Percentiles rank a stretch among this genome's conserved stretches.
phyloP scores from a whole-genome alignment of 2,113 vertebrate genomes.

The Dromaius novaehollandiae region DNA sequence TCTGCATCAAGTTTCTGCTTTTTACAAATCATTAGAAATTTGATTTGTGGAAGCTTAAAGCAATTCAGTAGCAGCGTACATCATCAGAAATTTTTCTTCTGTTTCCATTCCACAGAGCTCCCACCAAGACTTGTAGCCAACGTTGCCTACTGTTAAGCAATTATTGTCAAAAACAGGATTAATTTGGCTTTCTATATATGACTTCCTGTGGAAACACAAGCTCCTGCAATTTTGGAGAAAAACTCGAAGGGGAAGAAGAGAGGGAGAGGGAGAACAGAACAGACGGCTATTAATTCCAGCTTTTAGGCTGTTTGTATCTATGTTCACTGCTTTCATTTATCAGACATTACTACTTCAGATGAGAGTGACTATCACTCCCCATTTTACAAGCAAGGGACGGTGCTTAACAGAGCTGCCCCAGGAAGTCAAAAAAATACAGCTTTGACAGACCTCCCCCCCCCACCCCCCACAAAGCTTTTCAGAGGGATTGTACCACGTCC shows the following conservation, averaged over 20 bases:
- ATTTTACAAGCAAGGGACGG: not conserved
- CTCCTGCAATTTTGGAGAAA: not conserved
- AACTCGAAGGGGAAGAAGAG: not conserved
- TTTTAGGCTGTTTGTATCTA: not conserved
- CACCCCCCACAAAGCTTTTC: not conserved
- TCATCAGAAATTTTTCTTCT: not conserved
- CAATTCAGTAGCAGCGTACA: not conserved
- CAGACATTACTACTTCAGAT: not conserved
- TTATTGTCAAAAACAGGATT: not conserved
- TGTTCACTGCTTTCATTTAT: not conserved
- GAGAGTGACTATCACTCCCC: not conserved
- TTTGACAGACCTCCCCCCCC: not conserved
- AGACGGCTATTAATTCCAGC: not conserved
- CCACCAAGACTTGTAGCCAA: rapidly evolving
- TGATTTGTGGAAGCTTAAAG: not conserved
- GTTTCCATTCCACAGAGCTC: not conserved
- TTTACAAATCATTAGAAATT: not conserved
- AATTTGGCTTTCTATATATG: not conserved
- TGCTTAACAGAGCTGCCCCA: not conserved
- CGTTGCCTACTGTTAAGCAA: not conserved
- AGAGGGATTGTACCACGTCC: not conserved
- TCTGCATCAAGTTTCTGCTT: not conserved
- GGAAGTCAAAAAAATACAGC: not conserved
- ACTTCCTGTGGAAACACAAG: not conserved
- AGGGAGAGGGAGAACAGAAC: not conserved